Evolutionary conservation across 37 sponge, comb jelly and placozoan species (phyloP), one percentile per base, ranked within the genome.

Genomic region (Cliona cf. orientalis): DNA sequence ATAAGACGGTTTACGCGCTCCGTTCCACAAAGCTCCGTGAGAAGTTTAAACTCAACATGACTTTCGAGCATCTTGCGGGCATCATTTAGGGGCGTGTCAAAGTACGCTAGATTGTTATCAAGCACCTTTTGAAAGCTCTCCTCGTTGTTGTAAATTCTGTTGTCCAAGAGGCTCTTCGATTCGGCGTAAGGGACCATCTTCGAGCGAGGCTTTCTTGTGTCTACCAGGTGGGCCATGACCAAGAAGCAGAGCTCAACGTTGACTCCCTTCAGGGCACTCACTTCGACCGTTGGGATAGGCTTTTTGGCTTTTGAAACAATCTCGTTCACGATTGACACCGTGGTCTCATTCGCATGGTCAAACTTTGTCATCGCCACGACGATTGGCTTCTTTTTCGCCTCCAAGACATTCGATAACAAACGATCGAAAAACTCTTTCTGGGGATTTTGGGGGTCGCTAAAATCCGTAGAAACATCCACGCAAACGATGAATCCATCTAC

Each of bases 401-500:
- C 61, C 31, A 83, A 34, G 21, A 77, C 31, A 2, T 42, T 53
- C 0, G 69, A 59, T 0, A 92, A 31, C 43, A 87, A 44, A 33
- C 49, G 43, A 2, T 75, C 58, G 4, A 87, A 29, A n/a, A 87
- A 86, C 25, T 80, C 66, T 5, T 36, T 42, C 41, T 84, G 84
- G 0, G 55, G 53, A 33, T 57, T 44, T 0, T 0, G 0, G 32
- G 79, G 60, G 2, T 80, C 64, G 19, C 40, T 60, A 57, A 84
- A 80, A n/a, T 69, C 71, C 3, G 44, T 53, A 9, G 88, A 87
- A 28, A 83, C 80, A 58, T 94, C 95, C 29, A 87, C 66, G 35
- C 91, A 91, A 7, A 94, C 71, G 22, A 94, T 57, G 66, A 84
- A 94, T 3, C 82, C 88, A 39, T 94, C 91, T 0, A 94, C 89